Evolutionary conservation across 2,888 invertebrate species (phyloP), one percentile per base, ranked within the genome.

Genomic region (Elmis aenea): DNA sequence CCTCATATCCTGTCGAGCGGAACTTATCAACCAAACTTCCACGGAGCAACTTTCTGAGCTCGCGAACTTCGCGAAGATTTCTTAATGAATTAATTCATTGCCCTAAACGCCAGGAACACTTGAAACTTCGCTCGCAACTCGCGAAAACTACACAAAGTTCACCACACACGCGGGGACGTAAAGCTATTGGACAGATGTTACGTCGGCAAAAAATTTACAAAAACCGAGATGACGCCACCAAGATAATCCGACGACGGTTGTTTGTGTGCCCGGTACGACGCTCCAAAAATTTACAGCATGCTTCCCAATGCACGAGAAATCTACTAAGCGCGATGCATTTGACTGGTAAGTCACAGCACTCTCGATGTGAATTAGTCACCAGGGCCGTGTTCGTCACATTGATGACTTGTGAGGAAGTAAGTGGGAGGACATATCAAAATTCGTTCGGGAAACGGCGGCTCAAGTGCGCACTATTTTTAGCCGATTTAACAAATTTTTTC

Each of bases 331-430:
- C n/a, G n/a, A n/a, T 29, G 41, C 41, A 41, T 41, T 30, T 26
- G 33, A 28, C 38, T 15, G 18, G 30, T 33, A 37, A 38, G 33
- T 42, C 42, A 33, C 33, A 24, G 32, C 31, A 13, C 12, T 16
- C 13, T 29, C 23, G 42, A 42, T 42, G 37, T 24, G 58, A 55
- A 59, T 58, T 59, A 58, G 58, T 59, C 60, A 55, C 50, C 54
- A 59, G 57, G 55, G 50, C 54, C 58, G 59, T 51, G 50, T 48
- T 51, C 49, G 52, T 52, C 54, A 53, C 52, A 46, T 52, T 50
- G 51, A 53, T 51, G 50, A 45, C 42, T 47, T 45, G 44, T 26
- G 33, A 48, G 48, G 54, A 53, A 45, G 46, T 43, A n/a, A 44
- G 54, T 52, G 48, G 52, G 56, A 50, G 51, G 51, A 45, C n/a